Base-by-base conservation (phyloP, 2,113 vertebrate genomes). In the Epinephelus lanceolatus region DNA sequence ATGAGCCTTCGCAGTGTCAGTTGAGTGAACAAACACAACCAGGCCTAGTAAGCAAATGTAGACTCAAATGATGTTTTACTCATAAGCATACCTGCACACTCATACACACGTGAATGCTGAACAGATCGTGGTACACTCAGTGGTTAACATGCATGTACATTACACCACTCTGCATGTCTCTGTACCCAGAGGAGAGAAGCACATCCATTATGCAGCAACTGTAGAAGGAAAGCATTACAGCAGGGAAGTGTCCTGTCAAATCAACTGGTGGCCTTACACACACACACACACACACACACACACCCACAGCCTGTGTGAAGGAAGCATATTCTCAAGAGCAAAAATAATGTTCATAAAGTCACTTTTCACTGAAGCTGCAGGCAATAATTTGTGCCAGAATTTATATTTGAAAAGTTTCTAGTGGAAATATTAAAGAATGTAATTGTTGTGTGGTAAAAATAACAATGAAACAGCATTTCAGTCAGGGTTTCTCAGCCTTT, bases 261-360 rank as follows among this genome's bases (percentile, higher is more conserved):
- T 77, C 67, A 77, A 65, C 59, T 56, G 49, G 80, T 76, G 80
- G 56, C 73, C 57, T 63, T 12, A 10, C 25, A n/a, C 59, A 45
- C 59, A 55, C 56, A 60, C 18, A 23, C 37, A 21, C 33, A 30
- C 30, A n/a, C 57, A 51, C 18, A 21, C 60, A 51, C 17, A 52
- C 12, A 27, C 23, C 51, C 51, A 47, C n/a, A n/a, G n/a, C n/a
- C 62, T 65, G 33, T 33, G 3, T 55, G 13, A 69, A 23, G 23
- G 21, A 78, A 9, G 27, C 2, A 51, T 60, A 15, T 30, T 61
- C 27, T 49, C 1, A 33, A 68, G 42, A 40, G 10, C 4, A 68
- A 59, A 68, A 15, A 63, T 4, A 27, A 45, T 57, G 52, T 30
- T 47, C 5, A 8, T 25, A 6, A 65, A n/a, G 12, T 52, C 3